A percentile compares a stretch with the other conserved stretches of the same genome.
Conservation (phyloP, 2,888 invertebrate genomes). For the Barypeithes pellucidus region DNA sequence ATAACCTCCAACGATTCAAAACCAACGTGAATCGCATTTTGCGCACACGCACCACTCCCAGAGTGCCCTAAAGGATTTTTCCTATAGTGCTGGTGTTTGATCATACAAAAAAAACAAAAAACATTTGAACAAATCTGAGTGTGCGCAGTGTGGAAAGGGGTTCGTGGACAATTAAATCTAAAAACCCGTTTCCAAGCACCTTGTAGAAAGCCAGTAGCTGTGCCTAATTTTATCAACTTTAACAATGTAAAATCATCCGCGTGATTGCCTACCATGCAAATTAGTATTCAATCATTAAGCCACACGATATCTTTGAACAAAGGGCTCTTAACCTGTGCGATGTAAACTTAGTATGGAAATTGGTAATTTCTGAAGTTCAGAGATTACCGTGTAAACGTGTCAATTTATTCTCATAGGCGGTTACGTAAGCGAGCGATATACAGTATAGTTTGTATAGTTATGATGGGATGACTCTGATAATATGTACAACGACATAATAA, state of each 20-base stretch:
- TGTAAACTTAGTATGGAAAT: background rate
- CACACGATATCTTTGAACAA: conserved; percentile 22
- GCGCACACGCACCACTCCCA: too few species aligned
- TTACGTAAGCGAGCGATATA: background rate
- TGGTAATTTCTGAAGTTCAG: conserved; percentile 17
- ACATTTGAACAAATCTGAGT: too few species aligned
- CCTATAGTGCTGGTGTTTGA: too few species aligned
- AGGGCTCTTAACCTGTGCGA: background rate
- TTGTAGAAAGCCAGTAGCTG: background rate
- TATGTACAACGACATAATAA: too few species aligned
- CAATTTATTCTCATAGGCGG: conserved; percentile 19
- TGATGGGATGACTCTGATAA: too few species aligned
- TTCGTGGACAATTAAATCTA: too few species aligned
- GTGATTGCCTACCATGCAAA: conserved; percentile 2
- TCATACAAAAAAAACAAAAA: too few species aligned
- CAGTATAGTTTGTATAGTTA: background rate
- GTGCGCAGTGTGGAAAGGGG: too few species aligned
- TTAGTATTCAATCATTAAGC: conserved; percentile 11
- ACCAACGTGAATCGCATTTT: too few species aligned
- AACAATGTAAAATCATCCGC: background rate
- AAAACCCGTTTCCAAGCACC: too few species aligned
- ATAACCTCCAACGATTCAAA: too few species aligned
- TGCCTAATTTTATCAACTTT: background rate
- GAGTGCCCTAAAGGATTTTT: too few species aligned
- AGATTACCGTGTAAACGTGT: conserved; percentile 29